These are phyloP conservation scores for Ophthalmolycus amberensis DNA, from an alignment of 2,113 vertebrate genomes.

Conservation along the genomic window DNA sequence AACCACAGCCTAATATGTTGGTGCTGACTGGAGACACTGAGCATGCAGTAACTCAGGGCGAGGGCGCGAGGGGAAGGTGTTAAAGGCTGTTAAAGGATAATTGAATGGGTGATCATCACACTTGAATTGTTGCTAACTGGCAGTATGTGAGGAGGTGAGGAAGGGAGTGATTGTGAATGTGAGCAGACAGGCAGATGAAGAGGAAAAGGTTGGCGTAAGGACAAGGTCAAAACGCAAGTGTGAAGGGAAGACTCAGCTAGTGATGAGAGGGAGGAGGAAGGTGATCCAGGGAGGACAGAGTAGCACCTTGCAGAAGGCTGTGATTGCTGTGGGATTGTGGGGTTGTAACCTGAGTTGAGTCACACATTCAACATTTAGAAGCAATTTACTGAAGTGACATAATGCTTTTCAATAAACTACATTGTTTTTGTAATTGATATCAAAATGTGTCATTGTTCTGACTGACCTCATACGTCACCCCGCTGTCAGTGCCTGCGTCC, in stretches of 20 bases:
- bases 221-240: conserved; percentile 58
- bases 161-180: conserved; percentile 37
- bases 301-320: conserved; percentile 29
- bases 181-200: conserved; percentile 51
- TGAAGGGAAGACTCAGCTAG: conserved; percentile 50
- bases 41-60: conserved; percentile 36
- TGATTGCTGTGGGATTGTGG: conserved; percentile 15
- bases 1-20: conserved; percentile 38
- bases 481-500: conserved; percentile 97
- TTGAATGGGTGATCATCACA: conserved; percentile 57
- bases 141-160: conserved; percentile 46
- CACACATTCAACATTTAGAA: not conserved
- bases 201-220: conserved; percentile 42
- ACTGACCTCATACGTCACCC: conserved; percentile 94
- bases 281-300: conserved; percentile 36
- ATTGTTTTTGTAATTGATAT: not conserved
- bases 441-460: not conserved
- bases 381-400: not conserved
- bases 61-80: conserved; percentile 22
- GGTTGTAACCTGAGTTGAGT: conserved; percentile 33
- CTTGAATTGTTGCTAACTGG: conserved; percentile 50
- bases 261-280: conserved; percentile 43
- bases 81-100: conserved; percentile 51
- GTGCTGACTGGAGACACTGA: conserved; percentile 33
- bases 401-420: not conserved